Percentiles rank a stretch among this genome's conserved stretches.
Evolutionary conservation across 2,113 vertebrate species (phyloP).

Genomic region (Dromaius novaehollandiae): DNA sequence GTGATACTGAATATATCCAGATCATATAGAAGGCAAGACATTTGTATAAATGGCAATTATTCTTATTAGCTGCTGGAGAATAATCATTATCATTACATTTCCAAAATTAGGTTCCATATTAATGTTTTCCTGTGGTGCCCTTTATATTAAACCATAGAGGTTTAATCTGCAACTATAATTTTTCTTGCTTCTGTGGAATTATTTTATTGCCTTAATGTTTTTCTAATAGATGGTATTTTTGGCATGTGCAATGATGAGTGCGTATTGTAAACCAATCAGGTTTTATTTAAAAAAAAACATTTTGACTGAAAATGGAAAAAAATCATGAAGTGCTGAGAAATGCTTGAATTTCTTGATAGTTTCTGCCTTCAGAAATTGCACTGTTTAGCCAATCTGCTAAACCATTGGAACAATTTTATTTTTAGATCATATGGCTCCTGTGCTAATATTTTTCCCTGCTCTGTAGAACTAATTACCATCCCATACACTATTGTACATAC

Average conservation of each 20-base stretch:
- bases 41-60: not conserved
- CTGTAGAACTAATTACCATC: not conserved
- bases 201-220: conserved; percentile 26
- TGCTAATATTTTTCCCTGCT: not conserved
- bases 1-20: not conserved
- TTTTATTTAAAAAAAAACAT: conserved; percentile 13
- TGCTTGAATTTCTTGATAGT: conserved; percentile 7
- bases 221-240: not conserved
- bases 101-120: conserved; percentile 52
- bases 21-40: not conserved
- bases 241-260: not conserved
- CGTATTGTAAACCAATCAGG: conserved; percentile 59
- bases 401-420: conserved; percentile 33
- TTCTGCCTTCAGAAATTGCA: conserved; percentile 28
- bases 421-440: conserved; percentile 29
- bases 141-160: not conserved
- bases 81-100: not conserved
- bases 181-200: conserved; percentile 38
- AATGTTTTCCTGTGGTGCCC: conserved; percentile 45
- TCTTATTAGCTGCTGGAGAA: conserved; percentile 46
- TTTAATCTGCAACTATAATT: conserved; percentile 31
- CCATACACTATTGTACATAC: not conserved
- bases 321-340: conserved; percentile 38
- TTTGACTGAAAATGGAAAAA: conserved; percentile 46
- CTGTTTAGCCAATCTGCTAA: conserved; percentile 43